Base-by-base conservation (phyloP, 2,797 vertebrate genomes). In the Orientallactaga sibirica region DNA sequence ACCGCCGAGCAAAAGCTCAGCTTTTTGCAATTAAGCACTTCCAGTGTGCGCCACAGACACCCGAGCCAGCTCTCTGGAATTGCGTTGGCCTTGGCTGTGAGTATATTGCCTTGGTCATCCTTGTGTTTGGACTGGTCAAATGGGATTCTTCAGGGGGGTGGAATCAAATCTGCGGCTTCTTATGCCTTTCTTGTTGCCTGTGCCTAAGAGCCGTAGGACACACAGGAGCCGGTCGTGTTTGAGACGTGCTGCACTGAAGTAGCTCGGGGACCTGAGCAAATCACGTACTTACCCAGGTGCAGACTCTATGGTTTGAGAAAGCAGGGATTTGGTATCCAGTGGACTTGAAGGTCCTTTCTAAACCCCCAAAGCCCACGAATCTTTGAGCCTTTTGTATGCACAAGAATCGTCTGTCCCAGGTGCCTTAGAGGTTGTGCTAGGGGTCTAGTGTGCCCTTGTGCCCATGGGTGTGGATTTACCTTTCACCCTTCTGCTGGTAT, bases 91-190 rank as follows among this genome's bases (percentile, higher is more conserved):
- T 90, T 82, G 77, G 87, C 92, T 67, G 29, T 95, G 66, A 93
- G 92, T 95, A 78, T 87, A 41, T 86, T 92, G 82, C 85, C 74
- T 84, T 89, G 90, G 66, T 94, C 37, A 43, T 70, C 82, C 75
- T 91, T 93, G 7, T 61, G 73, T 82, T 91, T 92, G 86, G 29
- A 81, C 92, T 86, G 29, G 67, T 77, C 77, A 75, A 37, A 24
- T 76, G 14, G 52, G 16, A 79, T 76, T 93, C 68, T 93, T 88
- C 37, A 66, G 27, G 76, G 77, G 64, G 52, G 12, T 48, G 77
- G 48, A 43, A 15, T 25, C 1, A 14, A 58, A 58, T 67, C 9
- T 48, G 71, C 19, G 41, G 58, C 15, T 41, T 48, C 67, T 43
- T 73, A 24, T 3, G 24, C 8, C 27, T 83, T 48, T 61, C 68